Percentiles rank a stretch among this genome's conserved stretches.
These are phyloP conservation scores for Scaptomyza montana DNA, from an alignment of 1,140 invertebrate species.

Conservation along the genomic window DNA sequence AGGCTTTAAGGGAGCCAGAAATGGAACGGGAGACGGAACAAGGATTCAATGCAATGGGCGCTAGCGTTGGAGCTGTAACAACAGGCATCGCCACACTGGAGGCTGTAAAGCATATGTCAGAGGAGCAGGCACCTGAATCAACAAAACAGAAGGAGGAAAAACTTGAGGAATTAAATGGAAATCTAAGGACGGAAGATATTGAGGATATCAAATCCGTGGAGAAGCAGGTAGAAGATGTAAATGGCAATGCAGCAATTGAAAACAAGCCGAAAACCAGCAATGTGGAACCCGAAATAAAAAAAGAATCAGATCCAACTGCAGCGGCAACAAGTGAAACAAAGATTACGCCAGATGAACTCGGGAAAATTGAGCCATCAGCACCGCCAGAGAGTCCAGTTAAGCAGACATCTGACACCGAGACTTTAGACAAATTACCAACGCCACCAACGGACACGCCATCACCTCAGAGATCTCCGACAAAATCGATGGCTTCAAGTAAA, in stretches of 20 bases:
- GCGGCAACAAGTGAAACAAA: slow-evolving; percentile 26
- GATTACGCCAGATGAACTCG: neutral
- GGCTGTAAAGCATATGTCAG: slow-evolving; percentile 60
- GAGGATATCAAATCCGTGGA: neutral
- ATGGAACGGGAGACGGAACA: slow-evolving; percentile 33
- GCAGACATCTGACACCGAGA: neutral
- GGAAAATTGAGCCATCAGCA: slow-evolving; percentile 5
- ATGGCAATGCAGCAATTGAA: slow-evolving; percentile 17
- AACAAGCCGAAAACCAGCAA: slow-evolving; percentile 10
- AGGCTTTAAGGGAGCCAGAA: slow-evolving; percentile 49
- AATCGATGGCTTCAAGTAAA: slow-evolving; percentile 42
- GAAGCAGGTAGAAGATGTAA: slow-evolving; percentile 9
- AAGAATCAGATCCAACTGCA: slow-evolving; percentile 1
- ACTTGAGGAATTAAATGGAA: neutral
- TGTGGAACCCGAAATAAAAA: neutral
- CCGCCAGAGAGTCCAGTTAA: slow-evolving; percentile 27
- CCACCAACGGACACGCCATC: slow-evolving; percentile 52
- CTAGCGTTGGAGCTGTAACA: slow-evolving; percentile 27
- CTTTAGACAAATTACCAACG: slow-evolving; percentile 50
- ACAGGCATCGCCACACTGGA: slow-evolving; percentile 54
- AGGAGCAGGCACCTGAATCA: slow-evolving; percentile 10
- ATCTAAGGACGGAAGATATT: neutral
- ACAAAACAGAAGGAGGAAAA: neutral
- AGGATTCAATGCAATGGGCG: slow-evolving; percentile 22
- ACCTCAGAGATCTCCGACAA: slow-evolving; percentile 48